phyloP scores from a whole-genome alignment of 2,888 invertebrate genomes.

The Acleris laterana region DNA sequence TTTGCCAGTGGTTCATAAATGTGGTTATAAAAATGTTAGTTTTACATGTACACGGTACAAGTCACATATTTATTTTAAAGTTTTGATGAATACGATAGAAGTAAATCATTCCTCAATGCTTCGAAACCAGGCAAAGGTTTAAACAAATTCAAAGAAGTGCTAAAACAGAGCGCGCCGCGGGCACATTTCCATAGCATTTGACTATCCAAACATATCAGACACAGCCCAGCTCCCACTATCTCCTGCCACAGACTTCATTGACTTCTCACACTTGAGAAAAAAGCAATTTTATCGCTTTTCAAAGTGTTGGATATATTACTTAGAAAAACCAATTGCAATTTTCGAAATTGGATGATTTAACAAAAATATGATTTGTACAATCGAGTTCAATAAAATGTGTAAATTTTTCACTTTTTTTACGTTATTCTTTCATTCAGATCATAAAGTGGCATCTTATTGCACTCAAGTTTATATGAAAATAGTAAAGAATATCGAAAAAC shows the following conservation, averaged over 20 bases:
- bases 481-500: too few species aligned
- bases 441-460: too few species aligned
- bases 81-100: too few species aligned
- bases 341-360: not conserved
- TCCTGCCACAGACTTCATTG: conserved; percentile 71
- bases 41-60: too few species aligned
- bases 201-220: conserved; percentile 79
- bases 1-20: too few species aligned
- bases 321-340: not conserved
- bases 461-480: too few species aligned
- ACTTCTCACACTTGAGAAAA: conserved; percentile 71
- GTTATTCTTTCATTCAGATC: too few species aligned
- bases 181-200: conserved; percentile 81
- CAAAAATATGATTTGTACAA: not conserved
- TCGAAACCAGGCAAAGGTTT: conserved; percentile 44
- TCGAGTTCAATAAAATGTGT: too few species aligned
- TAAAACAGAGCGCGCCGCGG: conserved; percentile 55
- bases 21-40: too few species aligned
- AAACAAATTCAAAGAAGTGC: conserved; percentile 60
- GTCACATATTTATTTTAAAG: too few species aligned
- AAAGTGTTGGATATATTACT: not conserved
- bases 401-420: too few species aligned
- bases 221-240: conserved; percentile 64
- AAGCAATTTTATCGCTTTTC: conserved; percentile 71
- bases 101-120: conserved; percentile 12